phyloP scores from a whole-genome alignment of 2,888 invertebrate species.

The Neoitamus cyanurus region DNA sequence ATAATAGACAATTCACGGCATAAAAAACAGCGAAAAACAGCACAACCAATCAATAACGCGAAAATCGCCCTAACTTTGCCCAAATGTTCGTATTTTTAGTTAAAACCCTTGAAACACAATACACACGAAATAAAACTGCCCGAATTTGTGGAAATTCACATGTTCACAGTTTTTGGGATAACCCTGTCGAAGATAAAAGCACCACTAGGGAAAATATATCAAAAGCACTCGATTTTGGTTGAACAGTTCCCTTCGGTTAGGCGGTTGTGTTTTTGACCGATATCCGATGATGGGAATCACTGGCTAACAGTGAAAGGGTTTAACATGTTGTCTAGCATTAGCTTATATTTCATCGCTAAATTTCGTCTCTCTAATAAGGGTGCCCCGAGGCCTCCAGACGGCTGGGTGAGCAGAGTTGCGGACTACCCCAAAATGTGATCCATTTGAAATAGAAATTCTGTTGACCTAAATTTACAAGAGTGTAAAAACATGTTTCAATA shows the following conservation, averaged over 20 bases:
- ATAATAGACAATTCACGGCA: not conserved
- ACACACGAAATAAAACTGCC: not conserved
- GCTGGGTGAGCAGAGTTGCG: not conserved
- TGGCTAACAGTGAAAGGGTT: not conserved
- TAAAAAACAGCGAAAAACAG: not conserved
- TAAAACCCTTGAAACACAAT: not conserved
- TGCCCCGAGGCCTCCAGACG: not conserved
- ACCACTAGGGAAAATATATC: not conserved
- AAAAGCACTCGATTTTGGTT: not conserved
- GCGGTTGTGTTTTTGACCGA: not conserved
- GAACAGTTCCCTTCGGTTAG: not conserved
- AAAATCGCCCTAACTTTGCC: not conserved
- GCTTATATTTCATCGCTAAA: not conserved
- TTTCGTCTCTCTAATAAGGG: not conserved
- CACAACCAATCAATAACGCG: not conserved
- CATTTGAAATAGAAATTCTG: not conserved
- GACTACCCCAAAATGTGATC: not conserved
- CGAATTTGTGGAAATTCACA: not conserved
- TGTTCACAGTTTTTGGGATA: not conserved
- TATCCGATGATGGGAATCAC: not conserved
- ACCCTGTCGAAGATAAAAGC: not conserved
- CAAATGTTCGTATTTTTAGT: not conserved
- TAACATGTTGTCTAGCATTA: not conserved
- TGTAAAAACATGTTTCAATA: constrained; percentile 23
- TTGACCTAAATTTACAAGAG: constrained; percentile 9